Conservation (phyloP, 1,140 invertebrate genomes). For the Drosophila nigrodunni region DNA sequence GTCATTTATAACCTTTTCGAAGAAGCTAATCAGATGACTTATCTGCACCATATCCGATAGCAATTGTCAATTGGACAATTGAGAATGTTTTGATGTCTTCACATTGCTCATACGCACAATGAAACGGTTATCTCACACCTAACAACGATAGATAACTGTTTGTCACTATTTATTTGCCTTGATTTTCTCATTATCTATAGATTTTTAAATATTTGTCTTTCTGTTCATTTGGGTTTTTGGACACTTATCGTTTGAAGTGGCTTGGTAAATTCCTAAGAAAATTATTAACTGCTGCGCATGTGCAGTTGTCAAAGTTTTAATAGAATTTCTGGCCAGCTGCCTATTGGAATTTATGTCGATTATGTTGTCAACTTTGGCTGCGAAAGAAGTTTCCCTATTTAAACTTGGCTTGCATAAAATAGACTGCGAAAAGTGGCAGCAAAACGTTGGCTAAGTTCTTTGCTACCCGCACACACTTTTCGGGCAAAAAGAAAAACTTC, state of each 20-base stretch:
- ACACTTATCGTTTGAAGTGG: conserved; percentile 29
- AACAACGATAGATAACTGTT: conserved; percentile 33
- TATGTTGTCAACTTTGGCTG: conserved; percentile 77
- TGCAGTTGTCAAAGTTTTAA: conserved; percentile 68
- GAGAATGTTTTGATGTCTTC: conserved; percentile 38
- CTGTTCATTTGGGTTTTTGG: conserved; percentile 9
- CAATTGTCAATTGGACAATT: conserved; percentile 49
- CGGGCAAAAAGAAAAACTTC: conserved; percentile 47
- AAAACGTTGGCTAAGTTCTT: not conserved
- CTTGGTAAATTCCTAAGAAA: conserved; percentile 29
- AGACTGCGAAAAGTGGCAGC: conserved; percentile 54
- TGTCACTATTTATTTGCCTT: conserved; percentile 35
- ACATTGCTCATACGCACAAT: conserved; percentile 42
- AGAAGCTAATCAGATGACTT: conserved; percentile 36
- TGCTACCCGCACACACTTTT: conserved; percentile 6
- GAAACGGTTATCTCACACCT: conserved; percentile 41
- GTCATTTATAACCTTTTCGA: conserved; percentile 54
- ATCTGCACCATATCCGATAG: conserved; percentile 53
- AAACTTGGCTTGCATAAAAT: conserved; percentile 70
- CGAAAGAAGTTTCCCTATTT: conserved; percentile 72
- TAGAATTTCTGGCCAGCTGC: conserved; percentile 68
- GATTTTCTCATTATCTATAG: conserved; percentile 50
- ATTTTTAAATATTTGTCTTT: conserved; percentile 13
- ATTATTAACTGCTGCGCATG: conserved; percentile 34
- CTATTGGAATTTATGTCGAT: conserved; percentile 81